Evolutionary conservation across 2,113 vertebrate species (phyloP).

Genomic region (Macroglossus sobrinus): DNA sequence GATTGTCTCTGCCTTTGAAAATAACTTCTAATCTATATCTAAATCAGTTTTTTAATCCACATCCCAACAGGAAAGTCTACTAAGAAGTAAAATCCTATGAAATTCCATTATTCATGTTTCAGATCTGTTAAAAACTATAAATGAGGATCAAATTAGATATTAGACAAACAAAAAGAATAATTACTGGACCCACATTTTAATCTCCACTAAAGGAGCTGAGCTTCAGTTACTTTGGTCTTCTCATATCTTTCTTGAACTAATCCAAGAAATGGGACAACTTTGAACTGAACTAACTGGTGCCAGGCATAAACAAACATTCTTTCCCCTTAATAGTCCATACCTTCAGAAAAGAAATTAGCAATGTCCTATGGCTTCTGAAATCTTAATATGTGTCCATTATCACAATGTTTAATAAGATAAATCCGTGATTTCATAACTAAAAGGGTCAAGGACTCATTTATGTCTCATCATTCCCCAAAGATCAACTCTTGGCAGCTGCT

Average conservation of each 20-base stretch:
- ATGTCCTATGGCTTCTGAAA: constrained; percentile 6
- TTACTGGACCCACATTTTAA: not conserved
- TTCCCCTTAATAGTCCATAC: not conserved
- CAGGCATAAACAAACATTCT: not conserved
- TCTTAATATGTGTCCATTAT: not conserved
- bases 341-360: not conserved
- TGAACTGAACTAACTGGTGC: not conserved
- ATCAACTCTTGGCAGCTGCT: not conserved
- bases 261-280: not conserved
- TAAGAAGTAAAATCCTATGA: not conserved
- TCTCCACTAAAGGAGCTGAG: not conserved
- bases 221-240: not conserved
- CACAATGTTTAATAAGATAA: not conserved
- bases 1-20: not conserved
- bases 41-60: not conserved
- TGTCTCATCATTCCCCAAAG: not conserved
- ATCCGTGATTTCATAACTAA: not conserved
- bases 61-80: not conserved
- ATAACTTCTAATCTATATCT: not conserved
- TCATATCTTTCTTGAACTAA: not conserved
- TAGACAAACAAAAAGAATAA: not conserved
- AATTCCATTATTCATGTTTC: not conserved
- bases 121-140: not conserved
- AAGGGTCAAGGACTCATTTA: not conserved
- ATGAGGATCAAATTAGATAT: not conserved